phyloP scores from a whole-genome alignment of 2,797 vertebrate species.

The Dicrostonyx torquatus region DNA sequence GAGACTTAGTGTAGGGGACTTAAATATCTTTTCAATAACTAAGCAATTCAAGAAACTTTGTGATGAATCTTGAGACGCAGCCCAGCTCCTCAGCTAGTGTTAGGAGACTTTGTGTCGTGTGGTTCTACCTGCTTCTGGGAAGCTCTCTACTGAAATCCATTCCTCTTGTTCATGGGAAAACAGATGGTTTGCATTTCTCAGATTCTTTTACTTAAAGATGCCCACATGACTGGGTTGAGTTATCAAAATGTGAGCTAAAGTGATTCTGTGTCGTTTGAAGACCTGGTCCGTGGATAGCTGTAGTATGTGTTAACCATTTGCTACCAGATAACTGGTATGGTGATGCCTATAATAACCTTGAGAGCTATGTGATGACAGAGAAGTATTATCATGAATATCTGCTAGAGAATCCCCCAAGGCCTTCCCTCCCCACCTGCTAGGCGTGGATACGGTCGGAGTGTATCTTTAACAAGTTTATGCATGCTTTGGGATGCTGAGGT shows the following conservation, averaged over 20 bases:
- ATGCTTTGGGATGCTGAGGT: not conserved
- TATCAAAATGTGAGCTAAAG: not conserved
- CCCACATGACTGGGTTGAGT: not conserved
- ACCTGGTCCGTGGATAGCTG: not conserved
- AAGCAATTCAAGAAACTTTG: not conserved
- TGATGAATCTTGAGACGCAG: conserved; percentile 19
- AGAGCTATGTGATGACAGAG: not conserved
- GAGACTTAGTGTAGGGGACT: not conserved
- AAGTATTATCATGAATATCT: not conserved
- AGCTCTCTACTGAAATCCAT: not conserved
- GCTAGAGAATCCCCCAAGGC: not conserved
- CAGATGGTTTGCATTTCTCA: not conserved
- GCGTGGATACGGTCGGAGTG: not conserved
- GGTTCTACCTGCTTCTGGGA: not conserved
- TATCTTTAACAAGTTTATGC: not conserved
- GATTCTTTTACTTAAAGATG: not conserved
- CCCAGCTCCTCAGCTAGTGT: not conserved
- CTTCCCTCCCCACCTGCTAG: not conserved
- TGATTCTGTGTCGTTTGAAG: no score
- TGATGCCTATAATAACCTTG: not conserved
- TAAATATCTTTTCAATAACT: not conserved
- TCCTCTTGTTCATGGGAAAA: not conserved
- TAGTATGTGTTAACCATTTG: not conserved
- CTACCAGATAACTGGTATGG: not conserved
- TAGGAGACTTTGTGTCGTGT: not conserved